These are phyloP conservation scores for Cheilosia urbana DNA, from an alignment of 2,888 invertebrate species.

Conservation along the genomic window DNA sequence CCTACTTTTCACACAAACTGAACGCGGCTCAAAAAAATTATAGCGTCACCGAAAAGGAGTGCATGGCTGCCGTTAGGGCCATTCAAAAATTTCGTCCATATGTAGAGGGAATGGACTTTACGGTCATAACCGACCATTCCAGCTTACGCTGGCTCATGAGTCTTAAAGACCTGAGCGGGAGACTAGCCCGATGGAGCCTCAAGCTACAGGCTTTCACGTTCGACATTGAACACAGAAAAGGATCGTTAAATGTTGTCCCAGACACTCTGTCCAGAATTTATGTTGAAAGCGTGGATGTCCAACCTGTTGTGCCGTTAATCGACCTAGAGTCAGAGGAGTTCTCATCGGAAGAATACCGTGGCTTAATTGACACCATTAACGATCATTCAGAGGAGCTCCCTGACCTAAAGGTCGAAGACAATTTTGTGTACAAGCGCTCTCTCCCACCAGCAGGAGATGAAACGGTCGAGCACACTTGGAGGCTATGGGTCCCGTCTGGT, in stretches of 20 bases:
- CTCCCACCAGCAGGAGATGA: neutral
- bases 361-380: neutral
- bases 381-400: neutral
- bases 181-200: too few relatives aligned
- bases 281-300: neutral
- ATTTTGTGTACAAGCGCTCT: too few relatives aligned
- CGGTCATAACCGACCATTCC: too few relatives aligned
- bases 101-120: too few relatives aligned
- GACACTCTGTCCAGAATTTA: neutral
- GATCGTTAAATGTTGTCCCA: slow-evolving; percentile 20
- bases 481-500: too few relatives aligned
- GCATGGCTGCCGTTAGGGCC: too few relatives aligned
- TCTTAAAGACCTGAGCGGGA: too few relatives aligned
- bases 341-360: neutral
- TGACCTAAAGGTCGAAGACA: slow-evolving; percentile 1
- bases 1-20: neutral
- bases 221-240: slow-evolving; percentile 76
- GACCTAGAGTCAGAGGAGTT: slow-evolving; percentile 13
- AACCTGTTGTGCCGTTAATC: slow-evolving; percentile 1
- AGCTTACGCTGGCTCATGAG: too few relatives aligned
- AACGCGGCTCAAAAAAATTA: neutral
- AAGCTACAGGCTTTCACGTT: neutral
- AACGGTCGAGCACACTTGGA: too few relatives aligned
- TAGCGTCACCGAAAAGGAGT: neutral
- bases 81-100: too few relatives aligned